phyloP scores from a whole-genome alignment of 2,888 invertebrate genomes.

The Lepidocyrtinus sp. region DNA sequence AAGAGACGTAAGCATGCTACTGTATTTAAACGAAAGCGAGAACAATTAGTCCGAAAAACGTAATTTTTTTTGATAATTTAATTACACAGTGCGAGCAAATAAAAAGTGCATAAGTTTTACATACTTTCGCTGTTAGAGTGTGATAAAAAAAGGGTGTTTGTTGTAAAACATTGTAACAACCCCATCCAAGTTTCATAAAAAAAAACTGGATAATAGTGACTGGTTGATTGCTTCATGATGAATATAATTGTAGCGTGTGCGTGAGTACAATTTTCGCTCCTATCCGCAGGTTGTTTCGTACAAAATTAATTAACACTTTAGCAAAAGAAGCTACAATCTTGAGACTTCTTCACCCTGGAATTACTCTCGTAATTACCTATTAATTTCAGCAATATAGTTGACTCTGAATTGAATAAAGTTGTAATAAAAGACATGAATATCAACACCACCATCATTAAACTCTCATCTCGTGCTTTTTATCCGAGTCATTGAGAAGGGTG shows the following conservation, averaged over 20 bases:
- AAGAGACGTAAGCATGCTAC: not conserved
- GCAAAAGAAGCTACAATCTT: too few relatives aligned
- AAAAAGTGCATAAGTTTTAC: not conserved
- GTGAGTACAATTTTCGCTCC: too few relatives aligned
- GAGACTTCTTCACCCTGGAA: constrained; percentile 22
- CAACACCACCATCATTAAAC: constrained; percentile 23
- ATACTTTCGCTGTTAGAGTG: too few relatives aligned
- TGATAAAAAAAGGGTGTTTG: not conserved
- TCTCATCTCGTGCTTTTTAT: too few relatives aligned
- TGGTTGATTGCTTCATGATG: not conserved
- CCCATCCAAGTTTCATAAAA: too few relatives aligned
- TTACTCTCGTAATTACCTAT: constrained; percentile 9
- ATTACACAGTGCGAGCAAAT: not conserved
- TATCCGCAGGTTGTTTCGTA: not conserved
- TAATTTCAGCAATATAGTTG: not conserved
- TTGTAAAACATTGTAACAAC: not conserved
- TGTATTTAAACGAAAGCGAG: not conserved
- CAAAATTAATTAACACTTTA: not conserved
- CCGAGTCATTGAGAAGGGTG: too few relatives aligned
- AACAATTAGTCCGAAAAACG: not conserved
- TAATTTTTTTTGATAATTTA: not conserved
- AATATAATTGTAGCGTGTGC: too few relatives aligned
- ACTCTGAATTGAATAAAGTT: not conserved
- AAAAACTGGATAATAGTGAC: too few relatives aligned
- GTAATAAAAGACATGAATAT: constrained; percentile 22